Evolutionary conservation across 2,888 invertebrate genomes (phyloP).

Genomic region (Drosophila anomelani): DNA sequence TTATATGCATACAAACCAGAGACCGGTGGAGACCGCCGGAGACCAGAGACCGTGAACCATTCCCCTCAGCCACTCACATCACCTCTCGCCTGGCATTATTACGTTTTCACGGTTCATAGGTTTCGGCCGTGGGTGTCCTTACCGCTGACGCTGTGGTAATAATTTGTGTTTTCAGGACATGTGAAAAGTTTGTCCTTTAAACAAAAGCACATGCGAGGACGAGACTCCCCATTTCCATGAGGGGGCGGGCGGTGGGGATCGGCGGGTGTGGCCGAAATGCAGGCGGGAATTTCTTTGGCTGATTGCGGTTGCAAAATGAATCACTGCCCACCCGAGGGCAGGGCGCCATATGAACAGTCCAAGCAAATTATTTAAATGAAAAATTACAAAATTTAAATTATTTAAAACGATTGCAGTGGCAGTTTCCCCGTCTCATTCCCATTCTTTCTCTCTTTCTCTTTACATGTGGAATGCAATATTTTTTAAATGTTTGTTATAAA

Average conservation of each 20-base stretch:
- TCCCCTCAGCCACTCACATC: slow-evolving; percentile 1
- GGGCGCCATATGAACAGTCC: slow-evolving; percentile 3
- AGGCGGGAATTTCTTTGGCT: slow-evolving; percentile 15
- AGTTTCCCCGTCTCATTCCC: slow-evolving; percentile 18
- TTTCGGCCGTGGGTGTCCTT: slow-evolving; percentile 67
- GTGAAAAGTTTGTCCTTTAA: slow-evolving; percentile 72
- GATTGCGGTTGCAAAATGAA: slow-evolving; percentile 23
- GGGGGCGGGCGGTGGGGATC: background rate
- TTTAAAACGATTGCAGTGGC: slow-evolving; percentile 46
- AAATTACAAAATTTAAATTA: slow-evolving; percentile 46
- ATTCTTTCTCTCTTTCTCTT: slow-evolving; percentile 23
- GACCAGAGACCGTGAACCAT: slow-evolving; percentile 17
- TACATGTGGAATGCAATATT: slow-evolving; percentile 43
- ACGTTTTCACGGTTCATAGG: slow-evolving; percentile 75
- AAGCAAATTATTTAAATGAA: slow-evolving; percentile 70
- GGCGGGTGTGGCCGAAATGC: slow-evolving; percentile 1
- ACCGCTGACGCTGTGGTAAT: slow-evolving; percentile 30
- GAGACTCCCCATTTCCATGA: background rate
- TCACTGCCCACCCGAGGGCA: slow-evolving; percentile 23
- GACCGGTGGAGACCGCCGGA: slow-evolving; percentile 23
- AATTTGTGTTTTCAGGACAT: slow-evolving; percentile 55
- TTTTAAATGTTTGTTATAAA: slow-evolving; percentile 56
- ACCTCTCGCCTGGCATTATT: slow-evolving; percentile 57
- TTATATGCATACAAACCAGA: slow-evolving; percentile 64
- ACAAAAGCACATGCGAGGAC: slow-evolving; percentile 55